Conservation (phyloP, 2,888 invertebrate genomes). For the Leuctra nigra region DNA sequence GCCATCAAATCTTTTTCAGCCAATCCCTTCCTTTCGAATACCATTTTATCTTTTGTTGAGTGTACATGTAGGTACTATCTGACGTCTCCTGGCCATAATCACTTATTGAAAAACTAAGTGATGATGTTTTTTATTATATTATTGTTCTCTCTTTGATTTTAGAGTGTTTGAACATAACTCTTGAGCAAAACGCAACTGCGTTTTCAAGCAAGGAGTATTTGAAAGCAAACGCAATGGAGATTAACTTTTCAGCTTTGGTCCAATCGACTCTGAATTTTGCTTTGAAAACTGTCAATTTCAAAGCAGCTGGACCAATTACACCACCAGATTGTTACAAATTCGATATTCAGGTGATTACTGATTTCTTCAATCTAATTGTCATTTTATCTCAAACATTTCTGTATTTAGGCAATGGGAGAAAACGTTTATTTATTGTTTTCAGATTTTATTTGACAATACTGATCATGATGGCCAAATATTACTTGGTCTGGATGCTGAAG, state of each 20-base stretch:
- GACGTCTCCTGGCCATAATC: background rate
- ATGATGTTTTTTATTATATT: no score
- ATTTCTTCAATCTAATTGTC: background rate
- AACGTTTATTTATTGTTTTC: slow-evolving; percentile 22
- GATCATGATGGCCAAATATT: slow-evolving; percentile 94
- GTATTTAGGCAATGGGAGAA: no score
- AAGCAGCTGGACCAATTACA: slow-evolving; percentile 77
- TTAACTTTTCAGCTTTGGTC: slow-evolving; percentile 76
- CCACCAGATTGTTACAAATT: slow-evolving; percentile 91
- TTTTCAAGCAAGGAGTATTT: slow-evolving; percentile 51
- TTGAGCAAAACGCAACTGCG: slow-evolving; percentile 34
- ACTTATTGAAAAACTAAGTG: background rate
- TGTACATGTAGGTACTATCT: no score
- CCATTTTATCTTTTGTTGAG: no score
- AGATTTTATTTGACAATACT: slow-evolving; percentile 78
- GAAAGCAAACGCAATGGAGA: slow-evolving; percentile 49
- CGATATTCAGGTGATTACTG: slow-evolving; percentile 50
- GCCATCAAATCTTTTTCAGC: no score
- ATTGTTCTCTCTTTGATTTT: no score
- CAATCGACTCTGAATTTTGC: slow-evolving; percentile 67
- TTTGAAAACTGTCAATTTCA: slow-evolving; percentile 84
- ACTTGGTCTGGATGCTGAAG: slow-evolving; percentile 68
- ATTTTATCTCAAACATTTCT: background rate
- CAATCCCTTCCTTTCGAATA: no score
- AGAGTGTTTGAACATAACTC: slow-evolving; percentile 36